Conservation (phyloP, 2,797 vertebrate species). For the Anguilla megastoma region DNA sequence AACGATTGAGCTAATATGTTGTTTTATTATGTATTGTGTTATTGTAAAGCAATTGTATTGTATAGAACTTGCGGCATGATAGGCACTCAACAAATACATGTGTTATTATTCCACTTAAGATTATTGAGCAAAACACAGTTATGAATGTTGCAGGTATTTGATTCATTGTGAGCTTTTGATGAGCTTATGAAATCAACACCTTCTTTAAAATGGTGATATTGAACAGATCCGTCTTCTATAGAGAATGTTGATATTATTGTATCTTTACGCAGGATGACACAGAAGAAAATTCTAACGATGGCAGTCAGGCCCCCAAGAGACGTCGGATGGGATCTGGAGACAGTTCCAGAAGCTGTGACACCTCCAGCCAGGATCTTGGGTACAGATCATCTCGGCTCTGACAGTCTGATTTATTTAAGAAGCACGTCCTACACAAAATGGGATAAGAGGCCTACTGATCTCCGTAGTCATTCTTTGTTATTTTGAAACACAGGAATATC, state of each 20-base stretch:
- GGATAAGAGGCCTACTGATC: not conserved
- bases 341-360: slow-evolving; percentile 93
- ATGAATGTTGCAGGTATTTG: too few relatives aligned
- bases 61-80: too few relatives aligned
- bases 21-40: too few relatives aligned
- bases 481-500: not conserved
- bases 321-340: slow-evolving; percentile 94
- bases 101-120: too few relatives aligned
- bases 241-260: not conserved
- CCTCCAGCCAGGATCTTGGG: slow-evolving; percentile 89
- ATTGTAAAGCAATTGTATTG: too few relatives aligned
- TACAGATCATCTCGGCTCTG: slow-evolving; percentile 50
- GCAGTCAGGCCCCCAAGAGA: slow-evolving; percentile 90
- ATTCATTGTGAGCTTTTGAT: not conserved
- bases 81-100: too few relatives aligned
- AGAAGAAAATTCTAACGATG: slow-evolving; percentile 92
- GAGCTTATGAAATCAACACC: not conserved
- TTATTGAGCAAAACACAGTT: too few relatives aligned
- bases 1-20: too few relatives aligned
- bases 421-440: not conserved
- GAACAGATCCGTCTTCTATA: not conserved
- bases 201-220: not conserved
- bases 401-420: not conserved
- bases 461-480: not conserved
- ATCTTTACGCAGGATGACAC: slow-evolving; percentile 79